Conservation (phyloP, 2,888 invertebrate species). For the Cephus spinipes region DNA sequence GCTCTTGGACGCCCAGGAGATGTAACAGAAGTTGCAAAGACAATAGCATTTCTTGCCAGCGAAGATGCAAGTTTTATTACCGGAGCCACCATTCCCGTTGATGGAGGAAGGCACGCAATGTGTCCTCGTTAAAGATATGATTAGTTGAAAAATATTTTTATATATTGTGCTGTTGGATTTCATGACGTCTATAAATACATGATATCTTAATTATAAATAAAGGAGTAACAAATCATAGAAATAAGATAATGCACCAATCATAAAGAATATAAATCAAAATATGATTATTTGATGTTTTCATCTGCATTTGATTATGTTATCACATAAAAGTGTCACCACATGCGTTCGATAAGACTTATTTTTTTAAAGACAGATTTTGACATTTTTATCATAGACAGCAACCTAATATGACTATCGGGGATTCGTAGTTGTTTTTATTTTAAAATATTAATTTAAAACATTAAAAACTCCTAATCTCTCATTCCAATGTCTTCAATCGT, state of each 20-base stretch:
- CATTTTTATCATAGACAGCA: no score
- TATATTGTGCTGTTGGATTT: not conserved
- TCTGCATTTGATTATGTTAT: not conserved
- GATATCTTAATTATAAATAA: not conserved
- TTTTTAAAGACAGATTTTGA: no score
- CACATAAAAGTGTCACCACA: not conserved
- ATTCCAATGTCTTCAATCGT: no score
- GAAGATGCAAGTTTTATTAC: constrained; percentile 91
- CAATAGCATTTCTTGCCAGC: constrained; percentile 93
- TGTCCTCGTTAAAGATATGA: constrained; percentile 80
- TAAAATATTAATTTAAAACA: no score
- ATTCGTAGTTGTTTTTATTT: no score
- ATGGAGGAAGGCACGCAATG: constrained; percentile 95
- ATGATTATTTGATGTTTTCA: not conserved
- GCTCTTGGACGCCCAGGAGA: constrained; percentile 89
- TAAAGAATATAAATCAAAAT: not conserved
- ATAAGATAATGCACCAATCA: not conserved
- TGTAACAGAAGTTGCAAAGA: constrained; percentile 87
- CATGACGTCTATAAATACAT: not conserved
- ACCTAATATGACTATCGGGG: no score
- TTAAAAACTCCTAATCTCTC: no score
- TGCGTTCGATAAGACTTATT: not conserved
- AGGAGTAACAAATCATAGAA: not conserved
- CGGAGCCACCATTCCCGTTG: constrained; percentile 88
- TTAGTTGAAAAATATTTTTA: not conserved